Base-by-base conservation (phyloP, 2,797 vertebrate species). In the Sebastes vulpes region DNA sequence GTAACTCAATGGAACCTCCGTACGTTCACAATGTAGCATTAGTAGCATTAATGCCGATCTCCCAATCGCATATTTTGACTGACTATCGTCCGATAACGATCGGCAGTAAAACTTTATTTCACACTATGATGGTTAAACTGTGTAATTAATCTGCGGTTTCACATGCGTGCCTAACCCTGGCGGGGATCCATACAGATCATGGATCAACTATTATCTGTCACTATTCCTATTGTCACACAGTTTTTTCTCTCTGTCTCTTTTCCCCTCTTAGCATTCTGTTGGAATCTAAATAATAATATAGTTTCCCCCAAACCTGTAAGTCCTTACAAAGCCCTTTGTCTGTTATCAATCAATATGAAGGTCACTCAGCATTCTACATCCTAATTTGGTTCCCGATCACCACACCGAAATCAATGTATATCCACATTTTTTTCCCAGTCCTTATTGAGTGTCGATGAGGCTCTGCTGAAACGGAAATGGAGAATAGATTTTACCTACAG, bases 351-450 rank as follows among this genome's bases (percentile, higher is more conserved):
- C 83, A 85, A 86, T 92, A 81, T 61, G 25, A 83, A 75, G 78
- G 83, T 90, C 88, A 72, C 59, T 84, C 58, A 48, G 46, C 66
- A 52, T 85, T 85, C 50, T 59, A 29, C 68, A 75, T 69, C 74
- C 73, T 93, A 76, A 90, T 88, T 88, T 82, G 74, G 60, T 89
- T 86, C 81, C 87, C 73, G 78, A 86, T 85, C 89, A 75, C 73
- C 63, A 42, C 61, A 73, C n/a, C 25, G 52, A 70, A 74, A 89
- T 91, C 82, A 83, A 79, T 88, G 57, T 53, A 32, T 61, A 65
- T 79, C 64, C 74, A 78, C 64, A 6, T 42, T 75, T 76, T 83
- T 79, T 79, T 68, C 46, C 52, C 52, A 35, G 38, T 68, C 48
- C 85, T 73, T 80, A 87, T 70, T 64, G 57, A 85, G 77, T 83